Evolutionary conservation across 2,888 invertebrate species (phyloP), one percentile per base, ranked within the genome.

Genomic region (Chrysolina haemoptera): DNA sequence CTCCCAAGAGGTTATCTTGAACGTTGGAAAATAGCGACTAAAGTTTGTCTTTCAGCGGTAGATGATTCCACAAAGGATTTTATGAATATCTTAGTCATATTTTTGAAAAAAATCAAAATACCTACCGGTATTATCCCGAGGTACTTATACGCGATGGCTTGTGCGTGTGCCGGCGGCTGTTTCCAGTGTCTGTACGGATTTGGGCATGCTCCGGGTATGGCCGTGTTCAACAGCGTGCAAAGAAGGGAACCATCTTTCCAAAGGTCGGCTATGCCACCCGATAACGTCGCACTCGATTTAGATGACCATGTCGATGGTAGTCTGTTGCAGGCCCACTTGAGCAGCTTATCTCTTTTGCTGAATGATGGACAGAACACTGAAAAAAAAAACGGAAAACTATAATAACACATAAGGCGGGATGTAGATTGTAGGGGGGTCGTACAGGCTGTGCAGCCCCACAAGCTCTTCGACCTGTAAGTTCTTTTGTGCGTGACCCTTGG

Each of bases 181-280:
- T 81, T 84, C 84, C 86, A 85, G 77, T 91, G 91, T 40, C 86
- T 81, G 66, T 86, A 85, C 0, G 88, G 87, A 5, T 91, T 91
- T 0, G 90, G 89, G 84, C 92, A 92, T 0, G 92, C 90, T 70
- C 91, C 92, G 0, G 92, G 91, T n/a, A 92, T 85, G 0, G 89
- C 90, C 9, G 89, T 88, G 79, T 92, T 91, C 69, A 92, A 86
- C 65, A 91, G 88, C 6, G 90, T 90, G 84, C 92, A 92, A 0
- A 92, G 85, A 22, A 92, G 88, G 84, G 91, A 90, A 14, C 92
- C 92, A 82, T 92, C 91, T 4, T 88, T 87, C 92, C 92, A 92
- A 12, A 87, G 82, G 41, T 85, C 84, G 27, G 89, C 88, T 5
- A 91, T 88, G 65, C 90, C 90, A 77, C 90, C 82, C n/a, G 89